A percentile compares a stretch with the other conserved stretches of the same genome.
These are phyloP conservation scores for Sebastes steindachneri DNA, from an alignment of 2,797 vertebrate species.

Conservation along the genomic window DNA sequence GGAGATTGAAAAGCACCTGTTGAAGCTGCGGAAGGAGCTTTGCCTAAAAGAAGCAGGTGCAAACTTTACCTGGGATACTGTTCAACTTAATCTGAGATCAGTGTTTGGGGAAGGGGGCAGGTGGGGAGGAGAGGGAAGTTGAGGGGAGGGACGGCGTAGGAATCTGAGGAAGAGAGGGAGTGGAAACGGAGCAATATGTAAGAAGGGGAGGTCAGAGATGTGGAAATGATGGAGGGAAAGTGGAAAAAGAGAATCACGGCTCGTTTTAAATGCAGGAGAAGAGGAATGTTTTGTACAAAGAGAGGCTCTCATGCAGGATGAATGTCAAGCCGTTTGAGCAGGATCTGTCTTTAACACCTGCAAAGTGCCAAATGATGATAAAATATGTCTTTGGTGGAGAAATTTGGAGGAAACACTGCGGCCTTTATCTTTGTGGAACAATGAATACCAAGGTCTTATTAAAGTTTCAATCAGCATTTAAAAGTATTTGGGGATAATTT, in stretches of 20 bases:
- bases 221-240: constrained; percentile 68
- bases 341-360: constrained; percentile 73
- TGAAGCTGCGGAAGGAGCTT: constrained; percentile 54
- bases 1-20: constrained; percentile 37
- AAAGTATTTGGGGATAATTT: not conserved
- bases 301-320: constrained; percentile 84
- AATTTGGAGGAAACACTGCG: constrained; percentile 38
- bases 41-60: constrained; percentile 58
- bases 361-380: constrained; percentile 70
- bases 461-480: not conserved
- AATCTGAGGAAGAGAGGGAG: constrained; percentile 77
- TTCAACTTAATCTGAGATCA: constrained; percentile 85
- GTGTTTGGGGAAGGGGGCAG: constrained; percentile 60
- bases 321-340: constrained; percentile 81
- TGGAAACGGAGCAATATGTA: constrained; percentile 59
- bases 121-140: constrained; percentile 67
- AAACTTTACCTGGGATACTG: constrained; percentile 80
- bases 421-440: constrained; percentile 22
- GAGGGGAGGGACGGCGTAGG: constrained; percentile 74
- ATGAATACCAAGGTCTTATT: not conserved
- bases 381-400: constrained; percentile 42
- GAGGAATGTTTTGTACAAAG: constrained; percentile 74
- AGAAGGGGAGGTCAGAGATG: constrained; percentile 58
- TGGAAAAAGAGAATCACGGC: constrained; percentile 71
- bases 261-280: constrained; percentile 58